These are phyloP conservation scores for Chiloscyllium plagiosum DNA, from an alignment of 2,113 vertebrate genomes.

Conservation along the genomic window DNA sequence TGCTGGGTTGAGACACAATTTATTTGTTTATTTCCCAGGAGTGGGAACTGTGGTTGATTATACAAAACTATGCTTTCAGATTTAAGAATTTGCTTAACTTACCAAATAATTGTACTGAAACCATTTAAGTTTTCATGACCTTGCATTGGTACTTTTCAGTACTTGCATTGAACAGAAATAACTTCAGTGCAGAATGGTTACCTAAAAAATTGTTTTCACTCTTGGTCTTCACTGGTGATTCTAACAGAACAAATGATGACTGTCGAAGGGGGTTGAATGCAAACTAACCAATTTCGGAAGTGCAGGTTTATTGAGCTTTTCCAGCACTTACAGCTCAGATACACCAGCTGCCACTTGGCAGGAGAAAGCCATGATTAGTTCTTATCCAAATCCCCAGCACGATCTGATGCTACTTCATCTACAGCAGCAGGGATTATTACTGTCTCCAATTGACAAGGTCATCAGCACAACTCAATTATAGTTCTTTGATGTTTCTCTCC, in stretches of 20 bases:
- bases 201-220: background rate
- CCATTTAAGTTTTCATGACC: background rate
- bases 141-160: background rate
- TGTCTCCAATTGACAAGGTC: background rate
- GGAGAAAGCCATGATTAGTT: background rate
- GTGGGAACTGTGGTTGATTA: background rate
- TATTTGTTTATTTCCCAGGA: background rate
- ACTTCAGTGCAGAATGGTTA: background rate
- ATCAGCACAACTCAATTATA: background rate
- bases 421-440: background rate
- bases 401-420: background rate
- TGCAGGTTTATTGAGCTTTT: background rate
- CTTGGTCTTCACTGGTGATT: background rate
- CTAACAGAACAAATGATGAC: background rate
- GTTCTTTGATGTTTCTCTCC: background rate
- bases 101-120: background rate
- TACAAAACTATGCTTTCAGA: background rate
- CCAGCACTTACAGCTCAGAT: background rate
- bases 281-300: background rate
- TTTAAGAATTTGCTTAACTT: background rate
- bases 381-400: background rate
- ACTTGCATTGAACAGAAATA: background rate
- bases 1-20: background rate
- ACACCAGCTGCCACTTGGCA: background rate
- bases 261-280: too few species aligned